Base-by-base conservation (phyloP, 2,113 vertebrate species). In the Pterocles orientalis region DNA sequence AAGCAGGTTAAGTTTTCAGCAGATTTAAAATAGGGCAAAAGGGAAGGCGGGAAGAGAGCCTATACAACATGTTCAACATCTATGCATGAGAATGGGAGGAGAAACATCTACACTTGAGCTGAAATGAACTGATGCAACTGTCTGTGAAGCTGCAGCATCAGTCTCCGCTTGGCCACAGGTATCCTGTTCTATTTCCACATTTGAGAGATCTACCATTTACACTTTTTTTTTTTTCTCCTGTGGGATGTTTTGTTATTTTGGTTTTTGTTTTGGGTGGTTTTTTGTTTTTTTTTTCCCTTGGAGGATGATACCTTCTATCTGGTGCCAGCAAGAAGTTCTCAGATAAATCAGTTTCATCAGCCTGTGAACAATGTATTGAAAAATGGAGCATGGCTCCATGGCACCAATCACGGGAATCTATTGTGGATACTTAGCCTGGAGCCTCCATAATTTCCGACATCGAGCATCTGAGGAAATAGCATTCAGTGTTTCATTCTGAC, bases 1-100 rank as follows among this genome's bases (percentile, higher is more conserved):
- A 91, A 64, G 71, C 47, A 78, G 57, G 61, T 83, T 71, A 82
- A 69, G 53, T 95, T 94, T 76, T 75, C 45, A 92, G 77, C 54
- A 90, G 79, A 81, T 86, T 95, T 97, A 89, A 91, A 96, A 94
- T 3, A 66, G 33, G 43, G 90, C 33, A 92, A 92, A 87, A 94
- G 41, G 43, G 61, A 93, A 54, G 66, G 76, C 0, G 4, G 58
- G 76, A 86, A 91, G 56, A 83, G 51, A 92, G 54, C 26, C 54
- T 31, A 8, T 81, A 75, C 65, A 91, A 70, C 34, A 26, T 48
- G 72, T 58, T 72, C 25, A 75, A 90, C 58, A 57, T 70, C 62
- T 78, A 29, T 45, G 9, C 29, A 53, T 64, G 39, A 53, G 53
- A 13, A 69, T 56, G 53, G 72, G 51, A 92, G 58, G 43, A 78